phyloP scores from a whole-genome alignment of 1,140 invertebrate genomes.

The Luehdorfia chinensis region DNA sequence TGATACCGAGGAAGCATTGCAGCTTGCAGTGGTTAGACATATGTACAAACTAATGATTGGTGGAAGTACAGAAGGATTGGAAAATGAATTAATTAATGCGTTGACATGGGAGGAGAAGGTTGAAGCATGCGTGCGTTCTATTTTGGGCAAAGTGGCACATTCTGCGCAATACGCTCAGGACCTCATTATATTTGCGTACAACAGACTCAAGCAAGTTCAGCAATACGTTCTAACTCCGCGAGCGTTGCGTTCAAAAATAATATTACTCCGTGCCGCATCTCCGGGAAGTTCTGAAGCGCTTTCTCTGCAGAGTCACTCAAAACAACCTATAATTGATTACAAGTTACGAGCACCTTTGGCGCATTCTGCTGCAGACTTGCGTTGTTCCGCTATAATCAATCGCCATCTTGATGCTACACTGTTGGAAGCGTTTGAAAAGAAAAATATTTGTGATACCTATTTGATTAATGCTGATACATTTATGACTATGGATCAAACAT shows the following conservation, averaged over 20 bases:
- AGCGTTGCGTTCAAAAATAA: conserved; percentile 33
- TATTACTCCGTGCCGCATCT: conserved; percentile 22
- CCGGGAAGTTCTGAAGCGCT: background rate
- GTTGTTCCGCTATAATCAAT: conserved; percentile 45
- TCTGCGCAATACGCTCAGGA: conserved; percentile 47
- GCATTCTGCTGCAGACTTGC: conserved; percentile 32
- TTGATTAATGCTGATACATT: conserved; percentile 33
- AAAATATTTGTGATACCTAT: conserved; percentile 49
- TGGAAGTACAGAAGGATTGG: conserved; percentile 14
- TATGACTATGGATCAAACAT: conserved; percentile 19
- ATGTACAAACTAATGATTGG: conserved; percentile 35
- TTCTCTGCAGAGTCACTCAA: conserved; percentile 23
- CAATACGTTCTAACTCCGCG: conserved; percentile 19
- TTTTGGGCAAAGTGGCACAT: conserved; percentile 35
- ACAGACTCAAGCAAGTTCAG: conserved; percentile 26
- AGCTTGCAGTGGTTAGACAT: conserved; percentile 34
- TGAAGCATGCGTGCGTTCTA: conserved; percentile 24
- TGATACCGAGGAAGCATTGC: conserved; percentile 33
- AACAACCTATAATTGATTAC: conserved; percentile 31
- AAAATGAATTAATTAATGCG: conserved; percentile 11
- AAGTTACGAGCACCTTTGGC: conserved; percentile 32
- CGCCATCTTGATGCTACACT: conserved; percentile 32
- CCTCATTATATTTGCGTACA: conserved; percentile 33
- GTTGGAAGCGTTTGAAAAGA: conserved; percentile 34
- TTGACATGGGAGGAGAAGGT: conserved; percentile 39